Conservation (phyloP, 2,888 invertebrate species). For the Agelastica alni region DNA sequence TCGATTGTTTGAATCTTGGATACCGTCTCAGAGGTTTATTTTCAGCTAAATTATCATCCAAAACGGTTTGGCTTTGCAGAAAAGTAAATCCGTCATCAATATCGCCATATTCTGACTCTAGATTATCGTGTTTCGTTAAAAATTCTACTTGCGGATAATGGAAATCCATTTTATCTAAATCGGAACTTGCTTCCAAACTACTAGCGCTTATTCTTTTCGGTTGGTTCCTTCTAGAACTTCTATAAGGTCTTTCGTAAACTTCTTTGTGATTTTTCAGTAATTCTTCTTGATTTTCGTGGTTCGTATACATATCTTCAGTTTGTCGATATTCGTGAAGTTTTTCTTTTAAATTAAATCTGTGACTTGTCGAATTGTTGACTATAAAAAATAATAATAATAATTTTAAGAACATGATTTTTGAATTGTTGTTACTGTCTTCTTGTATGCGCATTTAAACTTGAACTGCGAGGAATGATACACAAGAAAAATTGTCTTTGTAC, state of each 20-base stretch:
- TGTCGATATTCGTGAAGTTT: background rate
- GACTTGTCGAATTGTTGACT: conserved; percentile 1
- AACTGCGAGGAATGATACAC: background rate
- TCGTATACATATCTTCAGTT: conserved; percentile 24
- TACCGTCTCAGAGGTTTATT: conserved; percentile 6
- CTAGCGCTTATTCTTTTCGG: background rate
- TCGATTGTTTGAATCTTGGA: conserved; percentile 27
- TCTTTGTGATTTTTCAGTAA: conserved; percentile 16
- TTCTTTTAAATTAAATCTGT: conserved; percentile 2
- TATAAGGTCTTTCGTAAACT: background rate
- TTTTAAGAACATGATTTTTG: conserved; percentile 2
- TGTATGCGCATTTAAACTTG: conserved; percentile 1
- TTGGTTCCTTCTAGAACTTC: background rate
- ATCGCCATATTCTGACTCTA: conserved; percentile 37
- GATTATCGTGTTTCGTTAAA: conserved; percentile 27
- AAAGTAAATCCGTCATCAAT: conserved; percentile 16
- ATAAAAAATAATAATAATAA: conserved; percentile 7
- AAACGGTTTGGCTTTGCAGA: conserved; percentile 24
- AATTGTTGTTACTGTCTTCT: conserved; percentile 2
- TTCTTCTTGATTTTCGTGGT: conserved; percentile 22
- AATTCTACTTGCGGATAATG: conserved; percentile 34
- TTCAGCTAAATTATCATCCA: conserved; percentile 4
- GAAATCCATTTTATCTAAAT: conserved; percentile 30
- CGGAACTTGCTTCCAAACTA: conserved; percentile 3
- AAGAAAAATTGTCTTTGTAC: conserved; percentile 11